phyloP scores from a whole-genome alignment of 2,888 invertebrate genomes.

The Drosophila emarginata region DNA sequence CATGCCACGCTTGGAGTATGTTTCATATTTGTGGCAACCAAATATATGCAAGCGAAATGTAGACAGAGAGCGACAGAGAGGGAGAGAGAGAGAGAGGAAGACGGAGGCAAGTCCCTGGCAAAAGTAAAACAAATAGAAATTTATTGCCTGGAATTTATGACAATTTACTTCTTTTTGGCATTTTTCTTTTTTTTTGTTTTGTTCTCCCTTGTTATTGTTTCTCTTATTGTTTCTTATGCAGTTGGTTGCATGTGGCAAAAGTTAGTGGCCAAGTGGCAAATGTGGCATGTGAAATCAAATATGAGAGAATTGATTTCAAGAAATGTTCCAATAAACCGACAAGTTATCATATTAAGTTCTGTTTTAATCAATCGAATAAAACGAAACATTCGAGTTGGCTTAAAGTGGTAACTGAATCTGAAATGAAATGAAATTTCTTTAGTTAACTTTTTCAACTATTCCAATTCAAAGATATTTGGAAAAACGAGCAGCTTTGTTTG shows the following conservation, averaged over 20 bases:
- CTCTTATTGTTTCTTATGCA: slow-evolving; percentile 9
- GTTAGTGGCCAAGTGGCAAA: background rate
- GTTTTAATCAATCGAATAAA: too few relatives aligned
- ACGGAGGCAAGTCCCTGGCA: slow-evolving; percentile 46
- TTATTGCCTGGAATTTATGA: slow-evolving; percentile 81
- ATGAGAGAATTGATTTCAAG: slow-evolving; percentile 22
- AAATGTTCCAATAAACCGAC: background rate
- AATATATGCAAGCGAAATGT: slow-evolving; percentile 19
- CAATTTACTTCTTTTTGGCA: slow-evolving; percentile 52
- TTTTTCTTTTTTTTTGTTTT: background rate
- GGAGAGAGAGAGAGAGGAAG: slow-evolving; percentile 4
- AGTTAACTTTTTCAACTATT: background rate
- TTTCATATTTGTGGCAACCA: slow-evolving; percentile 6
- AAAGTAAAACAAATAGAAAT: slow-evolving; percentile 78
- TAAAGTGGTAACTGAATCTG: too few relatives aligned
- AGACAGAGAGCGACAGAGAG: background rate
- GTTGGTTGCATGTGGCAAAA: slow-evolving; percentile 24
- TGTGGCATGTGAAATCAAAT: slow-evolving; percentile 28
- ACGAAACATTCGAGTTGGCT: too few relatives aligned
- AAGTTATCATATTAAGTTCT: too few relatives aligned
- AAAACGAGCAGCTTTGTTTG: background rate
- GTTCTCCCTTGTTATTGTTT: background rate
- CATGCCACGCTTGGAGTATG: slow-evolving; percentile 3
- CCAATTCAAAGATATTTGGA: background rate
- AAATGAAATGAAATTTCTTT: background rate